Base-by-base conservation (phyloP, 2,113 vertebrate genomes). In the Bujurquina vittata region DNA sequence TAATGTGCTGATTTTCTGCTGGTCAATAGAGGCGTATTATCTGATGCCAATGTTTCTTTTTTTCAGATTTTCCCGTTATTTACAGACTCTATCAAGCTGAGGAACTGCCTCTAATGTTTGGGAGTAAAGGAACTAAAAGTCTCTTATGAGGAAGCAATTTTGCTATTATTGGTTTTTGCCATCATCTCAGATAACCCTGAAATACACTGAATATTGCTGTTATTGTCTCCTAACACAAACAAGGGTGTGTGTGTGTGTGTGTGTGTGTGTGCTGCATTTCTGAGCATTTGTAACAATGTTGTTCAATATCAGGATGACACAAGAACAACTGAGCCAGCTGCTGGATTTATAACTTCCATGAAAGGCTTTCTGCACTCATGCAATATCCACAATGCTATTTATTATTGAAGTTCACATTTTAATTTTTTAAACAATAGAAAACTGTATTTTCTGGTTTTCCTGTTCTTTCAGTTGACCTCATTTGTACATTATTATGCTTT, bases 301-400 rank as follows among this genome's bases (percentile, higher is more conserved):
- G 72, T 89, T 88, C 77, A 84, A 69, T 87, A 81, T 2, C 60
- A 59, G 7, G 1, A 52, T 15, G 62, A 35, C 55, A 69, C 20
- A 60, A 49, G 26, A 85, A 77, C 75, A 75, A 85, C 49, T 33
- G 29, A 81, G 52, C 29, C 52, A 14, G 43, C 60, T 33, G n/a
- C 75, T 15, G 37, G 77, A 92, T 80, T 65, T 89, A 83, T 79
- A 46, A n/a, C 26, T 76, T 77, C 33, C 12, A 73, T 40, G 60
- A 46, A 57, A 26, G 10, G 10, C 55, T 67, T 18, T 67, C 59
- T 75, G 8, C 33, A 63, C 23, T 78, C 33, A 40, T 29, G 69
- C 76, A 67, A n/a, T 22, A 61, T 31, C 23, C 17, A 83, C 63
- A 81, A 86, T 15, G 22, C 37, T 7, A 31, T 77, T 81, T 74